Conservation (phyloP, 2,888 invertebrate species). For the Mactromeris polynyma region DNA sequence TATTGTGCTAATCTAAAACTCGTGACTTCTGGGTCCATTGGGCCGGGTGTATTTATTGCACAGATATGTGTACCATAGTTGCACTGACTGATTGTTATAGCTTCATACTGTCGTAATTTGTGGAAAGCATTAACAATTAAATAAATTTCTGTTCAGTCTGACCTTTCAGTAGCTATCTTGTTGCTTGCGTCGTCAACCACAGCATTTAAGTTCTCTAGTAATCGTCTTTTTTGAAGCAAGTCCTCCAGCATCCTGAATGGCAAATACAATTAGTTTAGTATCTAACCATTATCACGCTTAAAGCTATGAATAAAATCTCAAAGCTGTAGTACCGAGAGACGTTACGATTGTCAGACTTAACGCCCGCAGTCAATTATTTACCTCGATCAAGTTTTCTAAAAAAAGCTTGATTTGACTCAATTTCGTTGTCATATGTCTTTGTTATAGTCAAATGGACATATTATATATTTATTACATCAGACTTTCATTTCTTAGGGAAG, state of each 20-base stretch:
- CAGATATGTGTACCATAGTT: no score
- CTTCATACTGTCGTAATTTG: no score
- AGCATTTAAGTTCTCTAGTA: constrained; percentile 40
- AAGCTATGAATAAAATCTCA: neutral
- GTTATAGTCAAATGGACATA: neutral
- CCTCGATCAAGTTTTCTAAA: neutral
- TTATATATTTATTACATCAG: neutral
- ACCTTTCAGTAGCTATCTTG: constrained; percentile 56
- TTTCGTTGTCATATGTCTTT: neutral
- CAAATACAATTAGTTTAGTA: neutral
- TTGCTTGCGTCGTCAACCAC: constrained; percentile 47
- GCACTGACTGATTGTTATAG: no score
- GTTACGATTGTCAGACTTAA: neutral
- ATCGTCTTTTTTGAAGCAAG: constrained; percentile 42
- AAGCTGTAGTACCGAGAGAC: neutral
- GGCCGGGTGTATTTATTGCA: no score
- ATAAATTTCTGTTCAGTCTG: neutral
- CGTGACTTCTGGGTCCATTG: no score
- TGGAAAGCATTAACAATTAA: no score
- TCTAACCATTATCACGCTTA: neutral
- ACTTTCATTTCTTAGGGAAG: neutral
- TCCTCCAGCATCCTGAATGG: constrained; percentile 54
- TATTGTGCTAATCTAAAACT: no score
- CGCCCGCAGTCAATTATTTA: neutral
- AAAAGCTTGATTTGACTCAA: neutral